Percentiles rank a stretch among this genome's conserved stretches.
Evolutionary conservation across 2,797 vertebrate species (phyloP).

Genomic region (Enteromius paludinosus): DNA sequence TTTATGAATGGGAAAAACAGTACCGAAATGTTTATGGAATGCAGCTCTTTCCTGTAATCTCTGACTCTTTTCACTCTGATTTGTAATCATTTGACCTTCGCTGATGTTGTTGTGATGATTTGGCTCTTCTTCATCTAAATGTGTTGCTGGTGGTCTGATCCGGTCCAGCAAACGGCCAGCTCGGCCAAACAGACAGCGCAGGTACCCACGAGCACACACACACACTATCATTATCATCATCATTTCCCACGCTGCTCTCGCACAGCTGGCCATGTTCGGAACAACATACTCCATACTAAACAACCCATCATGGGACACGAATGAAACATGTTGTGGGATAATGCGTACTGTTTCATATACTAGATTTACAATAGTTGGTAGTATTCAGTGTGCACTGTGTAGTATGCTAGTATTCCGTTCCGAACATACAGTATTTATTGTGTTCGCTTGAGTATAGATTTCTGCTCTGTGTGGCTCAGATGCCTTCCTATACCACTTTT

Average conservation of each 20-base stretch:
- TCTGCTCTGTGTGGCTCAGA: neutral
- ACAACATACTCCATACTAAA: neutral
- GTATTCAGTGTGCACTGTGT: neutral
- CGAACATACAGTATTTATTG: neutral
- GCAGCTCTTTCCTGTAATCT: neutral
- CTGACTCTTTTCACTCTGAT: slow-evolving; percentile 1
- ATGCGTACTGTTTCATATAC: neutral
- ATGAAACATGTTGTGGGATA: neutral
- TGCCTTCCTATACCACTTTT: neutral
- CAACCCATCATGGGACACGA: neutral
- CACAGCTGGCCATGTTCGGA: neutral
- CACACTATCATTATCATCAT: neutral
- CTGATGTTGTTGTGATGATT: slow-evolving; percentile 13
- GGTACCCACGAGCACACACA: slow-evolving; percentile 47
- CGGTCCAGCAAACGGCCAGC: slow-evolving; percentile 54
- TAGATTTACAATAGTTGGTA: neutral
- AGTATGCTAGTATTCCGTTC: neutral
- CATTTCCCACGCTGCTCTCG: neutral
- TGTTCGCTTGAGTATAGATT: neutral
- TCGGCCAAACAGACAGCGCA: slow-evolving; percentile 50
- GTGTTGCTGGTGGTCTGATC: slow-evolving; percentile 34
- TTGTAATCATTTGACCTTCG: slow-evolving; percentile 4
- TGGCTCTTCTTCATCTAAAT: slow-evolving; percentile 18
- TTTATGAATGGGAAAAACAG: neutral
- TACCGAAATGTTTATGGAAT: neutral